Conservation (phyloP, 2,113 vertebrate genomes). For the Mobula hypostoma region DNA sequence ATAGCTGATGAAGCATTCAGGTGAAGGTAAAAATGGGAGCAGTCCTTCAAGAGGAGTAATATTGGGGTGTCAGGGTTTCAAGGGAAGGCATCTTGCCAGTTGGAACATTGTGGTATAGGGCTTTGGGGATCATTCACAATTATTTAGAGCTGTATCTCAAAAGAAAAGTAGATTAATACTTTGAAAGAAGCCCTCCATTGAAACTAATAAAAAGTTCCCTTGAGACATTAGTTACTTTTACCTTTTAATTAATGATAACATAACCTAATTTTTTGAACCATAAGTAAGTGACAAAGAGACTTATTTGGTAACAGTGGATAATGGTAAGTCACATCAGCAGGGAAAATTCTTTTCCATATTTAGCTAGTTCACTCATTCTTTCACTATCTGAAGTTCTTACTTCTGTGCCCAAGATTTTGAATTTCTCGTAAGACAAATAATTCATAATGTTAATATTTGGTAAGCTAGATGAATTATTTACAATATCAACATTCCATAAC, state of each 20-base stretch:
- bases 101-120: too few species aligned
- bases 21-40: too few species aligned
- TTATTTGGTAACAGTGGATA: background rate
- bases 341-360: background rate
- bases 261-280: background rate
- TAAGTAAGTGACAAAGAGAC: background rate
- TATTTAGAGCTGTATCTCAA: background rate
- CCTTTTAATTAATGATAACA: background rate
- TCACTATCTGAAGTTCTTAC: background rate
- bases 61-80: too few species aligned
- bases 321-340: background rate
- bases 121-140: background rate
- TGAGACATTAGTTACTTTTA: background rate
- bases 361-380: background rate
- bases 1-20: too few species aligned
- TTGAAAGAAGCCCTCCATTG: background rate
- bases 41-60: too few species aligned
- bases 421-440: background rate
- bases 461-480: background rate
- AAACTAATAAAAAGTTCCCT: background rate
- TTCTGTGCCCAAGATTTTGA: background rate
- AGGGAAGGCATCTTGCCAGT: background rate
- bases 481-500: background rate
- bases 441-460: background rate
- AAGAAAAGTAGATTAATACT: background rate